Evolutionary conservation across 2,113 vertebrate genomes (phyloP), one percentile per base, ranked within the genome.

Genomic region (Platichthys stellatus): DNA sequence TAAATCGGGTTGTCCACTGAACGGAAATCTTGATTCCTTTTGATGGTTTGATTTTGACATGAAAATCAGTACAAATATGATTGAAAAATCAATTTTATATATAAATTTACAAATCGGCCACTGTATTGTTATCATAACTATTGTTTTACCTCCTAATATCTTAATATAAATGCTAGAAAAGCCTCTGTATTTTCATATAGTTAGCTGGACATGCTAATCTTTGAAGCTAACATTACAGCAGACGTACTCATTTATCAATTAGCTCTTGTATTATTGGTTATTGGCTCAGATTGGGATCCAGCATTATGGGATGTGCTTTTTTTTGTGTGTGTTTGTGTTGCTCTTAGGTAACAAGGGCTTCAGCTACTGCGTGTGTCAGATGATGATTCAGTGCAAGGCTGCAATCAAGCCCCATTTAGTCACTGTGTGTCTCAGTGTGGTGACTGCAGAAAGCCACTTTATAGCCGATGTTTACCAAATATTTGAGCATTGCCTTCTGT

Each of bases 341-440:
- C 74, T 76, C 26, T 43, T 45, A 73, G 78, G 63, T 82, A 80
- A 66, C 38, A 23, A 45, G 74, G 45, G 49, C 76, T 60, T 64
- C 45, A 66, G 62, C 72, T 69, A 10, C 56, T 4, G 72, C 63
- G 26, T 74, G 51, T 72, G 77, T 85, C 80, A 82, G 78, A 64
- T 64, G 78, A 81, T 89, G 87, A 86, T 84, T 91, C 86, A 88
- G 64, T 63, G 57, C 82, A 65, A 76, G 43, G 20, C 70, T 66
- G 67, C 49, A 43, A 80, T 80, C 76, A 71, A 69, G 51, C 71
- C 69, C 17, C 2, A 60, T 81, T 85, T 63, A 81, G 60, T 82
- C 90, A 72, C 43, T 9, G 31, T 53, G 68, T 0, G 76, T 63
- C 74, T 69, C 71, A 45, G 63, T 79, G 79, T 9, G 10, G 60